Percentiles rank a stretch among this genome's conserved stretches.
Conservation (phyloP, 2,888 invertebrate genomes). For the Cataglyphis rosenhaueri region DNA sequence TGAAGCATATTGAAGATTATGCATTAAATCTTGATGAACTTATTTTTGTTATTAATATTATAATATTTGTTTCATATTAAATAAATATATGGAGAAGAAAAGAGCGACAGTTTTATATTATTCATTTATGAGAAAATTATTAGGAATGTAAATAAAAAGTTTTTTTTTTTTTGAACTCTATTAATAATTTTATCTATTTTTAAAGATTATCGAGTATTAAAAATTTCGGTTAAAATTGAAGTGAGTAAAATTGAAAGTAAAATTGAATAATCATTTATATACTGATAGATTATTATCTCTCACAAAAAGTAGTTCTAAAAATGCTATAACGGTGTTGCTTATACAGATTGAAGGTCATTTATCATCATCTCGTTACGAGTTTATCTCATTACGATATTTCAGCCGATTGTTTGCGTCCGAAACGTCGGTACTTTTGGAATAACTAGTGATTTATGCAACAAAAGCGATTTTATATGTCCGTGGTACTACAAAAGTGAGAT, state of each 20-base stretch:
- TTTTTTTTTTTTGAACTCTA: background rate
- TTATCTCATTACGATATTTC: conserved; percentile 49
- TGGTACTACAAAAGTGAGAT: conserved; percentile 7
- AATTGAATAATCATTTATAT: background rate
- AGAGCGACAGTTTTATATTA: background rate
- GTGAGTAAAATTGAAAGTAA: too few relatives aligned
- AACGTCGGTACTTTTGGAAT: conserved; percentile 55
- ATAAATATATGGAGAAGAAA: background rate
- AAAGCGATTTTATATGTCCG: conserved; percentile 55
- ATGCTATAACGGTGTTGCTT: conserved; percentile 1
- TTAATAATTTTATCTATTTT: background rate
- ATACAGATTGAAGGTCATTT: conserved; percentile 59
- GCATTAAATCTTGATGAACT: background rate
- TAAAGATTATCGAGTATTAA: background rate
- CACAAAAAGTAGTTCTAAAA: background rate
- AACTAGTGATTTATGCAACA: conserved; percentile 61
- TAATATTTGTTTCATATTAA: background rate
- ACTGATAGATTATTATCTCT: background rate
- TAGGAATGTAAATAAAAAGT: background rate
- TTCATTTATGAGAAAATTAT: background rate
- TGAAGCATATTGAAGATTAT: background rate
- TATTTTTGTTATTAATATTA: background rate
- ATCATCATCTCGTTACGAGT: conserved; percentile 52
- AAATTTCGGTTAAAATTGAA: conserved; percentile 2
- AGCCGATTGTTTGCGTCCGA: conserved; percentile 43